Evolutionary conservation across 2,113 vertebrate species (phyloP).

Genomic region (Anas platyrhynchos): DNA sequence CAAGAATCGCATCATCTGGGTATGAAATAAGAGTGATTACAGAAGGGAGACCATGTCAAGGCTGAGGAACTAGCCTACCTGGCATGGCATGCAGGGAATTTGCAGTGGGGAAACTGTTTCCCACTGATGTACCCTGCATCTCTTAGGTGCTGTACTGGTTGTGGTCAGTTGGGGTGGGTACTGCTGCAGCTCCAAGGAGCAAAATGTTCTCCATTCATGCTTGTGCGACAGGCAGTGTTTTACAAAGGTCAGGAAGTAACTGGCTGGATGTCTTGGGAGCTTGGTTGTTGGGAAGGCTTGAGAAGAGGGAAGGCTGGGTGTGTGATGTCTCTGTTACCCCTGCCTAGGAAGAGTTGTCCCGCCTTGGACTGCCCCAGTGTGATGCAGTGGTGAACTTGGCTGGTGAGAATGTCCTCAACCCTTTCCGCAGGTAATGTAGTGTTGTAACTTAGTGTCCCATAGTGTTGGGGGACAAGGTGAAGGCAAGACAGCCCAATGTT

Average conservation of each 20-base stretch:
- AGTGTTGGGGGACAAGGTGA: too few relatives aligned
- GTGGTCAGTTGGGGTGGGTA: too few relatives aligned
- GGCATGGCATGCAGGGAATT: too few relatives aligned
- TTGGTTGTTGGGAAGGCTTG: background rate
- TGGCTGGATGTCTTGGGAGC: background rate
- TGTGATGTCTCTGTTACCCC: background rate
- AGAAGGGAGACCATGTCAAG: too few relatives aligned
- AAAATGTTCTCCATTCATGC: fast-evolving
- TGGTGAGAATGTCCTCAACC: conserved; percentile 91
- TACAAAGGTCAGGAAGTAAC: background rate
- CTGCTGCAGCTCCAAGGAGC: too few relatives aligned
- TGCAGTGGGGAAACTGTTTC: too few relatives aligned
- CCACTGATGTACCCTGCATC: too few relatives aligned
- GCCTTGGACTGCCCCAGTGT: conserved; percentile 83
- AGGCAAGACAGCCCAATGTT: background rate
- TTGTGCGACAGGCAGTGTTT: background rate
- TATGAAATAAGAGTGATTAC: too few relatives aligned
- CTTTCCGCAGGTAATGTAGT: conserved; percentile 84
- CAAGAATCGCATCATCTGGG: conserved; percentile 83
- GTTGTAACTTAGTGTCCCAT: background rate
- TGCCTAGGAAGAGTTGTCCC: conserved; percentile 81
- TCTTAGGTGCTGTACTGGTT: too few relatives aligned
- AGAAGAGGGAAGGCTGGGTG: background rate
- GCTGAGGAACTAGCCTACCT: too few relatives aligned
- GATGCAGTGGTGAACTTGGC: conserved; percentile 90